A percentile compares a stretch with the other conserved stretches of the same genome.
Conservation (phyloP, 2,797 vertebrate genomes). For the Setipinna tenuifilis region DNA sequence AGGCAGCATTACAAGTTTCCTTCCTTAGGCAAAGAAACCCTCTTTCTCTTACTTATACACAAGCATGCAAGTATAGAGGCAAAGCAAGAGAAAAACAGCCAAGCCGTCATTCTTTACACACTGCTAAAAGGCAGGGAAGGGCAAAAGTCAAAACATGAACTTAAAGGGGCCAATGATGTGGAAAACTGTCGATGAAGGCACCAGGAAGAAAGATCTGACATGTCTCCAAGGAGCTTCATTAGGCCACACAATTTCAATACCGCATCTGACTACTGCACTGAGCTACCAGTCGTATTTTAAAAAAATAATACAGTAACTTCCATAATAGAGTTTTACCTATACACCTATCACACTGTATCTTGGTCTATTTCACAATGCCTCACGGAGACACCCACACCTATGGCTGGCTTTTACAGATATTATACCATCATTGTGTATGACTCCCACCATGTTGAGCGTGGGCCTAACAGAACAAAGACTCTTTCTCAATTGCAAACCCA, state of each 20-base stretch:
- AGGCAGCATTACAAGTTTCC: neutral
- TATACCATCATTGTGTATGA: neutral
- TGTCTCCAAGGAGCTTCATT: neutral
- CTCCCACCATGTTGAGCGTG: neutral
- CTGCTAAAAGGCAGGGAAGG: neutral
- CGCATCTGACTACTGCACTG: neutral
- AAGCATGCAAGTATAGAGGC: neutral
- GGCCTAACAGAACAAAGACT: slow-evolving; percentile 4
- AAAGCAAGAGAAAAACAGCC: neutral
- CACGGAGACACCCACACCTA: neutral
- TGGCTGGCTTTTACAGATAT: neutral
- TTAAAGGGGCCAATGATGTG: too few species aligned
- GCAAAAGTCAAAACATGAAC: neutral
- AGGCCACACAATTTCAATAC: neutral
- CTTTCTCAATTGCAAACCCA: slow-evolving; percentile 12
- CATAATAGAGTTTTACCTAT: neutral
- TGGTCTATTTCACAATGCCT: neutral
- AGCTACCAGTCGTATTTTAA: neutral
- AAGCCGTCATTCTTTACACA: neutral
- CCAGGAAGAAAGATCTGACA: neutral
- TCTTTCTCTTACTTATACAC: slow-evolving; percentile 3
- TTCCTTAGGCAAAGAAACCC: neutral
- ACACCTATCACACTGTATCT: neutral
- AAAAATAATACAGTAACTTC: neutral
- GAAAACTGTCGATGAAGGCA: neutral